Base-by-base conservation (phyloP, 2,888 invertebrate genomes). In the Callyntrura sp. region DNA sequence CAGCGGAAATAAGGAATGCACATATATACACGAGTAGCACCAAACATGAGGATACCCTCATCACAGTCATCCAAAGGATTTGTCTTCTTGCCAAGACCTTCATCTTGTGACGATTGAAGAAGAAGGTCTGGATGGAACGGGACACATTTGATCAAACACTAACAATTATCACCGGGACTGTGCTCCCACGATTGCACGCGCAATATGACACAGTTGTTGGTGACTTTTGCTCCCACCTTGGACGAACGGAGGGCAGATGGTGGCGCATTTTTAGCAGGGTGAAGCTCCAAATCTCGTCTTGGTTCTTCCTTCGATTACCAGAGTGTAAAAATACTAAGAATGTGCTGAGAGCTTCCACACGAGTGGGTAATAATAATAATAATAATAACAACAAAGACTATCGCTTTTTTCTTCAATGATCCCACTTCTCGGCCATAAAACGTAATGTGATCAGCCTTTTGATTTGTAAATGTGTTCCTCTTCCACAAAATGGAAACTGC, bases 21-120 rank as follows among this genome's bases (percentile, higher is more conserved):
- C 88, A 83, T 45, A 88, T 78, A 86, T 68, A 91, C 85, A 88
- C 88, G n/a, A 88, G 79, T 83, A 91, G 91, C 91, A 91, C 91
- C 91, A 85, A 85, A 85, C 85, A 83, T 78, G 88, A 88, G 85
- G 88, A 91, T 25, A 91, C n/a, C 85, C 85, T 91, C 91, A 91
- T 91, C 88, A 91, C 88, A 91, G 91, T 88, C 91, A 83, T 83
- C 88, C 88, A 88, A 25, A 83, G 82, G 45, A 83, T 70, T 76
- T 88, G 82, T 43, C 73, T 81, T 83, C 76, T 73, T 43, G 68
- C 55, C 60, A 83, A 83, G 83, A 83, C 83, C 83, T 83, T 88
- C 88, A 88, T 88, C 88, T 88, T 88, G 83, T 55, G 82, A 48
- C 43, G 76, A 82, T 88, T 51, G 88, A 88, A n/a, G n/a, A n/a